Evolutionary conservation across 2,888 invertebrate genomes (phyloP).

Genomic region (Spisula subtruncata): DNA sequence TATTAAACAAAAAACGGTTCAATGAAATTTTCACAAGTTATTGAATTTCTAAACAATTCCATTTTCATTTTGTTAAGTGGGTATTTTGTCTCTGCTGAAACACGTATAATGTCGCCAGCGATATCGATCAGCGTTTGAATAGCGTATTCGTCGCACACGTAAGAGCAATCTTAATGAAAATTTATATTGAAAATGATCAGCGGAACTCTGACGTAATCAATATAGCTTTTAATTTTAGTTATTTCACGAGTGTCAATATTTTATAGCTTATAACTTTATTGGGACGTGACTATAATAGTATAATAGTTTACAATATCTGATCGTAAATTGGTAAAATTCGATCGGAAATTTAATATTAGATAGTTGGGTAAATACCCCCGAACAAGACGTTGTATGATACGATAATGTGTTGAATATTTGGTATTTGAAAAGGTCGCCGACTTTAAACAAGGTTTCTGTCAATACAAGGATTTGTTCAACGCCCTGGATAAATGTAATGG

Average conservation of each 20-base stretch:
- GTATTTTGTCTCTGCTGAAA: background rate
- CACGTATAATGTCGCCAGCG: background rate
- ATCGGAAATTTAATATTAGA: background rate
- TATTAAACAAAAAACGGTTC: background rate
- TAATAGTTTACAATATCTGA: background rate
- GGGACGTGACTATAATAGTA: background rate
- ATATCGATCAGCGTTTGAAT: background rate
- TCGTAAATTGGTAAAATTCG: no score
- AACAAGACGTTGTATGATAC: background rate
- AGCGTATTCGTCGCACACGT: background rate
- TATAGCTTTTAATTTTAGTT: background rate
- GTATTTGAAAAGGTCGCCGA: background rate
- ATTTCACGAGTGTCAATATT: constrained; percentile 15
- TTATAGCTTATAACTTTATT: background rate
- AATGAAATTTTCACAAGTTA: background rate
- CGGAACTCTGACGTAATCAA: background rate
- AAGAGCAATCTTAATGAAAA: background rate
- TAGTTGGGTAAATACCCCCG: background rate
- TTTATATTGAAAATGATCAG: background rate
- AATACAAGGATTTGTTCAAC: background rate
- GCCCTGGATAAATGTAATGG: background rate
- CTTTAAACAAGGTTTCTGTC: background rate
- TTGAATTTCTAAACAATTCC: background rate
- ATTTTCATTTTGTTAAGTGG: background rate
- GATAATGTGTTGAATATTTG: background rate